These are phyloP conservation scores for Rachycentron canadum DNA, from an alignment of 2,797 vertebrate genomes.

Conservation along the genomic window DNA sequence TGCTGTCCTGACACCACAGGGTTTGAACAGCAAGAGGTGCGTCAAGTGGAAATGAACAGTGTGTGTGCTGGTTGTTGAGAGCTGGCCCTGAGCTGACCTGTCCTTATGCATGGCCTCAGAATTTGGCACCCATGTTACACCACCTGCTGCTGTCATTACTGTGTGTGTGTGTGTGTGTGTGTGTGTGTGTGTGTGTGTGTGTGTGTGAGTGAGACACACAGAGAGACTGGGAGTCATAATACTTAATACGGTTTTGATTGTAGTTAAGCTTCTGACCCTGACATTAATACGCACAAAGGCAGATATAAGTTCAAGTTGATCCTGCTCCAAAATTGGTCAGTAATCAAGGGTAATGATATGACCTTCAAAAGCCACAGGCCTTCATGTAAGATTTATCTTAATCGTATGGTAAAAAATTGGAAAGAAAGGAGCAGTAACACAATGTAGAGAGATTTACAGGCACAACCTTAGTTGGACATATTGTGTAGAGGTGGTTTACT, in stretches of 20 bases:
- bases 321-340: conserved; percentile 13
- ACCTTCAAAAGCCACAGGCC: not conserved
- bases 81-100: conserved; percentile 50
- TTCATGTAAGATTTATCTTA: not conserved
- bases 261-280: conserved; percentile 26
- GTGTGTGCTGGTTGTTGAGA: conserved; percentile 31
- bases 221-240: conserved; percentile 2
- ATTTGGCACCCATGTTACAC: conserved; percentile 59
- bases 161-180: conserved; percentile 18
- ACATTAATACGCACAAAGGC: conserved; percentile 11
- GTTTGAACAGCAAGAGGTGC: conserved; percentile 14
- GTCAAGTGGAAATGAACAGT: conserved; percentile 43
- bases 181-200: conserved; percentile 1
- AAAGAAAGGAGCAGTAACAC: not conserved
- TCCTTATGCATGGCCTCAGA: conserved; percentile 51
- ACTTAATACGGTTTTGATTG: conserved; percentile 24
- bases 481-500: not conserved
- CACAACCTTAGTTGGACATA: not conserved
- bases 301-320: conserved; percentile 20
- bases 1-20: conserved; percentile 46
- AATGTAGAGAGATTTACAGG: not conserved
- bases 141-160: conserved; percentile 78
- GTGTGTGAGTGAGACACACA: not conserved
- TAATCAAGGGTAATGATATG: conserved; percentile 4
- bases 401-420: not conserved